phyloP scores from a whole-genome alignment of 2,113 vertebrate genomes.

The Erinaceus europaeus region DNA sequence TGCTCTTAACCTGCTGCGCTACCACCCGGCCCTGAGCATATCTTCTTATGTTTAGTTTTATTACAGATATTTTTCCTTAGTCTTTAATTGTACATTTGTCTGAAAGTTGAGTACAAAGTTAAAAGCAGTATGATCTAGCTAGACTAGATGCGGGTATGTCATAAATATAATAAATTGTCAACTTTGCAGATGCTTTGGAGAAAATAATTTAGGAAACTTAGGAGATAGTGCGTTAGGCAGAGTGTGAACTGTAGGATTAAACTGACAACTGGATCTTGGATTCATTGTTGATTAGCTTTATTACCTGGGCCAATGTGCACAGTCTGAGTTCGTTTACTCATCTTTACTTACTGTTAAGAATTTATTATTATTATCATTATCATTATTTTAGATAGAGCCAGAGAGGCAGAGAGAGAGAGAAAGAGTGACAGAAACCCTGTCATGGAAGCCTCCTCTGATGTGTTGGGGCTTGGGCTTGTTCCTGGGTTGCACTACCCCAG shows the following conservation, averaged over 20 bases:
- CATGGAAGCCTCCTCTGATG: no score
- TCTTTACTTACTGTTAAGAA: no score
- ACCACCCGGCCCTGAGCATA: no score
- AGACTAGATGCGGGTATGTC: not conserved
- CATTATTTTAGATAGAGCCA: no score
- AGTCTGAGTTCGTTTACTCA: not conserved
- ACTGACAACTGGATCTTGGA: not conserved
- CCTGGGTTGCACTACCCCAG: no score
- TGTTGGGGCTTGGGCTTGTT: no score
- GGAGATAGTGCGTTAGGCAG: not conserved
- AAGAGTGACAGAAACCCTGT: no score
- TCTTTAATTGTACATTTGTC: not conserved
- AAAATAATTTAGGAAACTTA: not conserved
- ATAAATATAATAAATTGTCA: not conserved
- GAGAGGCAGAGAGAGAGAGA: no score
- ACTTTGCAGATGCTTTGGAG: not conserved
- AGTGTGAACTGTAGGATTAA: constrained; percentile 7
- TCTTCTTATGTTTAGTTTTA: not conserved
- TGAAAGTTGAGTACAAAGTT: not conserved
- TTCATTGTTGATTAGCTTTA: not conserved
- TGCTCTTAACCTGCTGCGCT: no score
- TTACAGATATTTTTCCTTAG: not conserved
- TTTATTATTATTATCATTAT: no score
- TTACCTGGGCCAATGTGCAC: not conserved
- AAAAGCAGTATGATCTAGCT: not conserved